These are phyloP conservation scores for Lepeophtheirus salmonis DNA, from an alignment of 1,140 invertebrate species.

Conservation along the genomic window DNA sequence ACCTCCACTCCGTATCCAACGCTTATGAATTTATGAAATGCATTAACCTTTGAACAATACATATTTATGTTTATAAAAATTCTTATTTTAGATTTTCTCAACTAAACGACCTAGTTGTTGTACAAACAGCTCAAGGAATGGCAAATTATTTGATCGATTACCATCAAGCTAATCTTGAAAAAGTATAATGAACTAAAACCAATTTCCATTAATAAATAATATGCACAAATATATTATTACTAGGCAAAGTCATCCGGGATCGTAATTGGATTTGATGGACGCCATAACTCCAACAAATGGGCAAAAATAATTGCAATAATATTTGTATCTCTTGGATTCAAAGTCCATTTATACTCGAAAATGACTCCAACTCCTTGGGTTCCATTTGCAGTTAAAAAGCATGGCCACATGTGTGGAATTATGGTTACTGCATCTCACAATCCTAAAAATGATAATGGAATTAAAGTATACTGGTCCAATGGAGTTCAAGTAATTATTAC, in stretches of 20 bases:
- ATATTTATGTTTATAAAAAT: background rate
- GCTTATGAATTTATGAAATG: background rate
- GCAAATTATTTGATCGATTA: conserved; percentile 48
- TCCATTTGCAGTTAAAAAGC: conserved; percentile 52
- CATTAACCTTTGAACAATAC: background rate
- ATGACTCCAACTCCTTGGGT: conserved; percentile 84
- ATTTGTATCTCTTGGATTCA: conserved; percentile 52
- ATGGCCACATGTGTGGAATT: conserved; percentile 54
- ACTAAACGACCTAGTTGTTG: conserved; percentile 93
- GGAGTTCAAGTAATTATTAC: conserved; percentile 70
- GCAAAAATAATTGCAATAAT: conserved; percentile 69
- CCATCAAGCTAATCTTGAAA: conserved; percentile 27
- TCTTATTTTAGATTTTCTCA: conserved; percentile 26
- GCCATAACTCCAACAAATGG: conserved; percentile 67
- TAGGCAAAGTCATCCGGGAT: conserved; percentile 41
- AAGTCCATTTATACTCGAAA: conserved; percentile 59
- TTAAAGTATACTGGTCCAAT: conserved; percentile 92
- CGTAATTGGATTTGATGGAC: conserved; percentile 82
- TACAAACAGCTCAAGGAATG: conserved; percentile 88
- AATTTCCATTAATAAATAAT: background rate
- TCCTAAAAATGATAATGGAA: conserved; percentile 96
- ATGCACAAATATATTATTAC: background rate
- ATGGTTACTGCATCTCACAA: conserved; percentile 99
- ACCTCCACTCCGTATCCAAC: no score
- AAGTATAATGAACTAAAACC: background rate